These are phyloP conservation scores for Tachyglossus aculeatus DNA, from an alignment of 2,797 vertebrate genomes.

Conservation along the genomic window DNA sequence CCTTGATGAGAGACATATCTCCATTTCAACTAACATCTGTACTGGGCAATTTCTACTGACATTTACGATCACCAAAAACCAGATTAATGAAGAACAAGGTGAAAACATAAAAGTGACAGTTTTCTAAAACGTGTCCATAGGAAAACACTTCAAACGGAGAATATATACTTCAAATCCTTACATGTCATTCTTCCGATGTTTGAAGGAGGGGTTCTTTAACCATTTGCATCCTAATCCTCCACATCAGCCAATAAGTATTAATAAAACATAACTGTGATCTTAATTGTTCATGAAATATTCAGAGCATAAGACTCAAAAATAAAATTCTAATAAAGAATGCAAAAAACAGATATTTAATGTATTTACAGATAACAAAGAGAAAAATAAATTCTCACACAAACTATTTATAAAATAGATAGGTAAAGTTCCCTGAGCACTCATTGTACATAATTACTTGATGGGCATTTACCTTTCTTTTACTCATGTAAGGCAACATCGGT, in stretches of 20 bases:
- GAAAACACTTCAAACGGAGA: conserved; percentile 30
- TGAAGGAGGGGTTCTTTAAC: conserved; percentile 45
- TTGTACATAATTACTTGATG: too few relatives aligned
- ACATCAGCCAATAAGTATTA: conserved; percentile 38
- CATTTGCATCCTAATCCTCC: conserved; percentile 2
- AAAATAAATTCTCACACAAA: too few relatives aligned
- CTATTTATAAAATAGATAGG: too few relatives aligned
- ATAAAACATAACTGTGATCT: conserved; percentile 53
- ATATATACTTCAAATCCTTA: background rate
- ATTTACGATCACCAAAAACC: background rate
- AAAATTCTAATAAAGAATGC: background rate
- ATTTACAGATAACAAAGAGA: too few relatives aligned
- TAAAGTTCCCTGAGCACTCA: too few relatives aligned
- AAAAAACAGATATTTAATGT: too few relatives aligned
- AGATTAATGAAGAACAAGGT: background rate
- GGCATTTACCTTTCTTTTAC: too few relatives aligned
- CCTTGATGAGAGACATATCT: background rate
- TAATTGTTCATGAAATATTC: conserved; percentile 40
- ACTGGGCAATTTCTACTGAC: background rate
- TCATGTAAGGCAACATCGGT: too few relatives aligned
- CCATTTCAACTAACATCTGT: background rate
- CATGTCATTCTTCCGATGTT: conserved; percentile 1
- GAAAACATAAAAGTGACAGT: background rate
- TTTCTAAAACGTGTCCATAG: background rate
- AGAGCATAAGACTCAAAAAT: conserved; percentile 30